Conservation (phyloP, 2,797 vertebrate species). For the Cossypha heuglini region DNA sequence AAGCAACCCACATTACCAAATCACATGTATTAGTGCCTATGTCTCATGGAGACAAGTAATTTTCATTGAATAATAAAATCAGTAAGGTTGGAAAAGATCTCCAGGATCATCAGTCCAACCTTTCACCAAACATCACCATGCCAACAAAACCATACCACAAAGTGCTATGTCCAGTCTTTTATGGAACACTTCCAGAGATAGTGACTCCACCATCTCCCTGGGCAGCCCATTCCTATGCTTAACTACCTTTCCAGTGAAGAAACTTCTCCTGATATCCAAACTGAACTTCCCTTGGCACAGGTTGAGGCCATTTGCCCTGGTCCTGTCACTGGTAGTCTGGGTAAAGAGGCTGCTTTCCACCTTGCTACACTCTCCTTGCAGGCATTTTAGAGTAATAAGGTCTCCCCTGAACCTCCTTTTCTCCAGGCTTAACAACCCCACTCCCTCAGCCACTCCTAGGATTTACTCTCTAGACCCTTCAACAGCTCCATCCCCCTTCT, state of each 20-base stretch:
- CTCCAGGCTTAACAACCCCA: neutral
- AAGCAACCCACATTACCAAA: neutral
- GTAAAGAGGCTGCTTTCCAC: neutral
- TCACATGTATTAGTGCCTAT: neutral
- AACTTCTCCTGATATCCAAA: neutral
- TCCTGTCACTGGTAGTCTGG: no score
- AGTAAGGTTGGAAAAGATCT: neutral
- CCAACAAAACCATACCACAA: neutral
- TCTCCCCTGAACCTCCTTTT: neutral
- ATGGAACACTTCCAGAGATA: neutral
- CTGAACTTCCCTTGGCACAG: neutral
- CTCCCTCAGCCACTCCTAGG: neutral
- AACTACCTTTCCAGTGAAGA: neutral
- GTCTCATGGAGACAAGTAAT: neutral
- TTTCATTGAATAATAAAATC: neutral
- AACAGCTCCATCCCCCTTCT: fast-evolving
- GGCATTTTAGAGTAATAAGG: neutral
- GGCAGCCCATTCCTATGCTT: neutral
- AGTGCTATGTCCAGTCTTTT: neutral
- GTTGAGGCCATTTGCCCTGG: neutral
- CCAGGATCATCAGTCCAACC: neutral
- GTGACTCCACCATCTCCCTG: neutral
- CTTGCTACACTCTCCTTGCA: neutral
- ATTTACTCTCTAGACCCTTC: neutral
- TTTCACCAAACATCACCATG: neutral